Evolutionary conservation across 2,888 invertebrate genomes (phyloP).

Genomic region (Lapara coniferarum): DNA sequence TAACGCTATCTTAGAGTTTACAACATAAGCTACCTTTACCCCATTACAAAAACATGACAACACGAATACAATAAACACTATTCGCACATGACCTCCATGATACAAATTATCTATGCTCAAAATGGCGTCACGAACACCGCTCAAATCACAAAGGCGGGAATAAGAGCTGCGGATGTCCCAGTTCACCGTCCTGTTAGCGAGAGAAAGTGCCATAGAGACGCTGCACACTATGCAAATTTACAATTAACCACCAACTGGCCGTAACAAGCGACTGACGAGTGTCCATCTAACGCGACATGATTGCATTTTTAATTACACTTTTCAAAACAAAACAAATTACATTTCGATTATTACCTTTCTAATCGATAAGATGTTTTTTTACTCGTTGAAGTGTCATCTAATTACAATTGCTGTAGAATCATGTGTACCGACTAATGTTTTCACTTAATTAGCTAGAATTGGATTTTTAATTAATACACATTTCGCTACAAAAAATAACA

Average conservation of each 20-base stretch:
- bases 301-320: slow-evolving; percentile 27
- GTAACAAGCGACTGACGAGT: slow-evolving; percentile 21
- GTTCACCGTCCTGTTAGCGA: slow-evolving; percentile 71
- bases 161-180: slow-evolving; percentile 65
- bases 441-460: background rate
- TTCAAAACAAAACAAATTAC: slow-evolving; percentile 5
- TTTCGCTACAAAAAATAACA: background rate
- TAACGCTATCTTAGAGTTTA: too few relatives aligned
- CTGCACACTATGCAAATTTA: slow-evolving; percentile 80
- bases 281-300: slow-evolving; percentile 13
- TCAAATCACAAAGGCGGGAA: slow-evolving; percentile 30
- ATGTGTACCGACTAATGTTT: background rate
- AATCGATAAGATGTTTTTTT: slow-evolving; percentile 9
- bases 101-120: background rate
- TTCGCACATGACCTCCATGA: background rate
- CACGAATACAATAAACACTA: background rate
- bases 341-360: slow-evolving; percentile 1
- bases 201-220: slow-evolving; percentile 69
- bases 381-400: too few relatives aligned
- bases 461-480: background rate
- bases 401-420: background rate
- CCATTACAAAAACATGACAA: too few relatives aligned
- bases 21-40: too few relatives aligned
- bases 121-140: background rate
- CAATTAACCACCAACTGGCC: slow-evolving; percentile 60